Evolutionary conservation across 2,797 vertebrate genomes (phyloP), one percentile per base, ranked within the genome.

Genomic region (Corythornis leucogaster): DNA sequence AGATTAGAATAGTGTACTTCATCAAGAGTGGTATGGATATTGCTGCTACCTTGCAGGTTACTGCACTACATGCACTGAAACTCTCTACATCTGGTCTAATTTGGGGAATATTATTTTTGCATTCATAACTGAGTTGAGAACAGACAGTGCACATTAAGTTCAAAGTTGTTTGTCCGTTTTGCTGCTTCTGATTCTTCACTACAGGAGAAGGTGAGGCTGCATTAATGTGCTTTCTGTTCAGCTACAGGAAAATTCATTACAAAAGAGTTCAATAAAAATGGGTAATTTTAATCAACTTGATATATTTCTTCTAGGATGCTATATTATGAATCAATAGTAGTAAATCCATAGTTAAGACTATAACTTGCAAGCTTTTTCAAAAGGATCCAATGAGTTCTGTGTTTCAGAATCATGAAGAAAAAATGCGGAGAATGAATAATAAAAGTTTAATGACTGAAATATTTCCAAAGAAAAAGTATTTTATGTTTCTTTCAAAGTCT

Each of bases 261-360:
- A 88, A 69, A n/a, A 61, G 25, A 28, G 89, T 78, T 90, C 80
- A 90, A 84, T 95, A 84, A 70, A 89, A 92, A 78, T 57, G 80
- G 57, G 38, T 81, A 74, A 81, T 93, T 96, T 93, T 95, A 84
- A 92, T 92, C 82, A 77, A 70, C 64, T 73, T 84, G 87, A 85
- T 92, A 9, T 87, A 81, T 93, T 94, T 92, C 73, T 85, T 55
- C 42, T 55, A 30, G 55, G 53, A 63, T 78, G 6, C 82, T 63
- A 2, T 66, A 40, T 50, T 61, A 46, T 83, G 74, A 91, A 93
- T 92, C 87, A 75, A 87, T 86, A 53, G 53, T 16, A 80, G 48
- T 70, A 83, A 80, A 94, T 95, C 80, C 91, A 87, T 85, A 85
- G 73, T 38, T 46, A 62, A 16, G 40, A 25, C 45, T 91, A 17